These are phyloP conservation scores for Cryptotermes secundus DNA, from an alignment of 1,140 invertebrate genomes.

Conservation along the genomic window DNA sequence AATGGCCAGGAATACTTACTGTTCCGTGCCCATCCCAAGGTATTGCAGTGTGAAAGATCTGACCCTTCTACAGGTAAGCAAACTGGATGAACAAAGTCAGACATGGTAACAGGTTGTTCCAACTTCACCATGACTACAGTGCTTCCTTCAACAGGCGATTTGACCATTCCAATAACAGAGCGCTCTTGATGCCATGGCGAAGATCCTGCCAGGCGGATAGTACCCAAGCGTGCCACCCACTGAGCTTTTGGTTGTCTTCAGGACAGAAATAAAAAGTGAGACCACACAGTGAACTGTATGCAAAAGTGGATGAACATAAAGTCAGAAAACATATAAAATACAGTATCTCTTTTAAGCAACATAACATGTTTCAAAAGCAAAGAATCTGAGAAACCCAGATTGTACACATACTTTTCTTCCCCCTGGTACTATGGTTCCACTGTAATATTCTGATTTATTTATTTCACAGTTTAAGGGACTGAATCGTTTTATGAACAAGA, in stretches of 20 bases:
- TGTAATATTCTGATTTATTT: too few relatives aligned
- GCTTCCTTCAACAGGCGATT: conserved; percentile 85
- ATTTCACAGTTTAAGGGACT: too few relatives aligned
- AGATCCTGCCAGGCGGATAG: conserved; percentile 69
- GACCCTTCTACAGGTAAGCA: conserved; percentile 63
- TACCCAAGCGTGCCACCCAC: conserved; percentile 77
- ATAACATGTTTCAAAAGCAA: neutral
- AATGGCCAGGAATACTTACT: conserved; percentile 44
- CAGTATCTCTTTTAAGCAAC: neutral
- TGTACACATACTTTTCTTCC: too few relatives aligned
- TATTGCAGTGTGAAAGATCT: conserved; percentile 65
- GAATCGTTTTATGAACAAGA: too few relatives aligned
- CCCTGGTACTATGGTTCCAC: too few relatives aligned
- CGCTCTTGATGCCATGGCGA: conserved; percentile 86
- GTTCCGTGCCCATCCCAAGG: conserved; percentile 79
- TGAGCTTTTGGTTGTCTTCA: conserved; percentile 79
- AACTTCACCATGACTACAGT: conserved; percentile 78
- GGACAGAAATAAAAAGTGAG: conserved; percentile 35
- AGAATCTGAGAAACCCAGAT: neutral
- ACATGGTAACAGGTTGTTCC: conserved; percentile 70
- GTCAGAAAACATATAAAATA: neutral
- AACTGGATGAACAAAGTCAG: conserved; percentile 79
- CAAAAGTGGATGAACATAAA: neutral
- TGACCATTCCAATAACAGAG: conserved; percentile 82
- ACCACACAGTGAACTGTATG: neutral